Base-by-base conservation (phyloP, 2,113 vertebrate genomes). In the Turdus rufiventris region DNA sequence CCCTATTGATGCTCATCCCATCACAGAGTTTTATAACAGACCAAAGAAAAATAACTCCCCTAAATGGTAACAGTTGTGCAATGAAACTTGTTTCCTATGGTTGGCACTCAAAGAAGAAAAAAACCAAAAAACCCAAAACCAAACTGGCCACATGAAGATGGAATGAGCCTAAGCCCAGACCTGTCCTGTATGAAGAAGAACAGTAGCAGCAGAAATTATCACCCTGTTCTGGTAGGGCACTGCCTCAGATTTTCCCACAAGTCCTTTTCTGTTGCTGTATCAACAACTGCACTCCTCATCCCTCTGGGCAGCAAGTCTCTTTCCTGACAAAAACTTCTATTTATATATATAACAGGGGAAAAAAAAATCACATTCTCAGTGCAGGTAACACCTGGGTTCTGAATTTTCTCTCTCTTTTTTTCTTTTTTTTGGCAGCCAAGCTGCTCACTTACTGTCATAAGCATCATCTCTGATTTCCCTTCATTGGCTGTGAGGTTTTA, bases 171-270 rank as follows among this genome's bases (percentile, higher is more conserved):
- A n/a, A 7, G 14, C 51, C 12, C 34, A 81, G 56, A 74, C 14
- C 65, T 56, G 21, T 25, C 25, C 73, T 28, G 14, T 25, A 34
- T 29, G 42, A 86, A 58, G 50, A 84, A 84, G 9, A 45, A 9
- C 43, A 71, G 28, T 5, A 73, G 47, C 31, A 88, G 47, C 4
- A 77, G 56, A 23, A 84, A 77, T 81, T 40, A 62, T 40, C 48
- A 61, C 7, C 3, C 53, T 40, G 40, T 57, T 19, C 34, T 4
- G 8, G 10, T 1, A 1, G 20, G 18, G 29, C 4, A 5, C 51
- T 63, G 65, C 43, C 61, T 63, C 51, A 13, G 25, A 29, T 80
- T 81, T 80, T 62, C 40, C 70, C 36, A 34, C 43, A 34, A 56
- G 40, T 18, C 19, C 36, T 63, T 85, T 90, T 65, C 50, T 63